Evolutionary conservation across 30 jellyfish, hydroid and myxozoan species (phyloP).

Genomic region (Aurelia aurita complex sp. Pacific): DNA sequence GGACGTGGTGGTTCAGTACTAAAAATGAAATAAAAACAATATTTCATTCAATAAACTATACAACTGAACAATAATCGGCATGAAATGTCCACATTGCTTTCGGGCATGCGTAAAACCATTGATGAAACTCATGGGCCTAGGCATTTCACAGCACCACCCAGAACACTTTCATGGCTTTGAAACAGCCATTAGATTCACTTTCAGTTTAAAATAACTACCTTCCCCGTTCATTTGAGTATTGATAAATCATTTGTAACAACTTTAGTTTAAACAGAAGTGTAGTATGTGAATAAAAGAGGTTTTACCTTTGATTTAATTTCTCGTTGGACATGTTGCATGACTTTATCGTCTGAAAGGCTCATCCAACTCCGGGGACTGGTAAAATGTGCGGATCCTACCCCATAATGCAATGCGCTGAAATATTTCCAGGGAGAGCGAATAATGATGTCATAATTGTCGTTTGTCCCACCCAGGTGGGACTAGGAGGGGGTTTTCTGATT

Average conservation of each 20-base stretch:
- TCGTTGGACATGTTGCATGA: slow-evolving; percentile 84
- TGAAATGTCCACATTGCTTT: background rate
- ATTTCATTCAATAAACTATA: too few relatives aligned
- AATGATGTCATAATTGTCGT: too few relatives aligned
- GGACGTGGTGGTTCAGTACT: slow-evolving; percentile 37
- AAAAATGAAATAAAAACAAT: background rate
- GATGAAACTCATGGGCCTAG: background rate
- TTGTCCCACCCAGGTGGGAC: too few relatives aligned
- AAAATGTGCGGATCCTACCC: slow-evolving; percentile 69
- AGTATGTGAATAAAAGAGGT: background rate
- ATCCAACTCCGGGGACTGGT: slow-evolving; percentile 52
- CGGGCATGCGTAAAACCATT: background rate
- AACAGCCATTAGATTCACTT: too few relatives aligned
- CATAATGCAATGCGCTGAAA: slow-evolving; percentile 40
- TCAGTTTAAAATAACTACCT: too few relatives aligned
- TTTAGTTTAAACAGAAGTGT: too few relatives aligned
- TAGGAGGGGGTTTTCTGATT: too few relatives aligned
- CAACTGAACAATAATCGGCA: too few relatives aligned
- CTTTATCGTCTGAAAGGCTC: slow-evolving; percentile 73
- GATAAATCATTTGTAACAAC: too few relatives aligned
- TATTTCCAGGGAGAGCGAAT: too few relatives aligned
- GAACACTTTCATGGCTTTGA: too few relatives aligned
- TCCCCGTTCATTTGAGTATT: too few relatives aligned
- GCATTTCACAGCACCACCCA: background rate
- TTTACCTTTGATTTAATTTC: slow-evolving; percentile 49